Evolutionary conservation across 2,888 invertebrate genomes (phyloP), one percentile per base, ranked within the genome.

Genomic region (Campaea margaritaria): DNA sequence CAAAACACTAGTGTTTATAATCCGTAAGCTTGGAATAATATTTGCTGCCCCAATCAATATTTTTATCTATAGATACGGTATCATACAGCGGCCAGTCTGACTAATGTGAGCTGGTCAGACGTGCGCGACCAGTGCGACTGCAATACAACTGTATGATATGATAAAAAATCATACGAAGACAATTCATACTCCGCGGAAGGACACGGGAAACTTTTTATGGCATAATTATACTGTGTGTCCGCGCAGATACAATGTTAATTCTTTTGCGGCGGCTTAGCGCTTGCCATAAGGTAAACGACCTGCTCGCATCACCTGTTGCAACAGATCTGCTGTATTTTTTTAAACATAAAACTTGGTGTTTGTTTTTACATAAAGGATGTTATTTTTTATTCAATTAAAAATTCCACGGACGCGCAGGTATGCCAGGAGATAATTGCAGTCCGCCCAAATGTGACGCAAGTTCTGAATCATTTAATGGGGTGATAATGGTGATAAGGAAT

Each of bases 401-500:
- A 21, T 5, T 3, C 21, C 31, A 31, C 1, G n/a, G 7, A 9
- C 16, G 59, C 39, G 45, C 28, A 54, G 21, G 54, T 46, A 9
- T 53, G 48, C 14, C 39, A 31, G 8, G 11, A 34, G 46, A 8
- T 14, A 49, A 49, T 1, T 14, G 34, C 9, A 44, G 34, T 51
- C 55, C 55, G 36, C 55, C 51, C 51, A 48, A 55, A 51, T 28
- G 14, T 61, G 60, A 56, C 60, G 55, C 51, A 61, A 27, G 55
- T 47, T 46, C 15, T 55, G 55, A 60, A 46, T 46, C 46, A 46
- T 46, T 31, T 47, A 55, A 56, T 61, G 43, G 34, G 54, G 38
- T 47, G 51, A 55, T 51, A 38, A 60, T 31, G 12, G 14, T 27
- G 28, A 55, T 51, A 50, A 48, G 21, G 31, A 36, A 27, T 45